Conservation (phyloP, 2,888 invertebrate genomes). For the Acanthopleura granulata region DNA sequence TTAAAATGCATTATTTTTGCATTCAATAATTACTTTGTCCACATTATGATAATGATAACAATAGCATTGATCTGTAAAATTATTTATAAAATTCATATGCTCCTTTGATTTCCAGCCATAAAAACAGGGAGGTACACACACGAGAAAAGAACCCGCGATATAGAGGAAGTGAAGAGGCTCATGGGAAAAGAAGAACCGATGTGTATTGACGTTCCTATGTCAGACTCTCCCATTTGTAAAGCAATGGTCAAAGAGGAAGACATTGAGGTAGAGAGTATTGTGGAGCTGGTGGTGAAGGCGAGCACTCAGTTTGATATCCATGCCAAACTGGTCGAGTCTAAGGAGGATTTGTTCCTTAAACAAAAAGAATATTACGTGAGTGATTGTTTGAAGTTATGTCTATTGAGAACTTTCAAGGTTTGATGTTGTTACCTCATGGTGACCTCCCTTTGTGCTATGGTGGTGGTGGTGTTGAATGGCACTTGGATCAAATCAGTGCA, state of each 20-base stretch:
- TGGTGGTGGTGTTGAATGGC: no score
- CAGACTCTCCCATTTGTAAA: not conserved
- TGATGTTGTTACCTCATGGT: no score
- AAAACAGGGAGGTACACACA: slow-evolving; percentile 67
- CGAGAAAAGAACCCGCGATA: slow-evolving; percentile 62
- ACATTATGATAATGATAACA: not conserved
- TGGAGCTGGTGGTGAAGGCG: slow-evolving; percentile 22
- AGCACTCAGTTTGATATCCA: slow-evolving; percentile 20
- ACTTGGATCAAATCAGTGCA: no score
- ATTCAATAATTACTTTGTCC: no score
- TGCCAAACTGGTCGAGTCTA: slow-evolving; percentile 27
- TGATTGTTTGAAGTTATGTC: not conserved
- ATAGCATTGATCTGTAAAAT: not conserved
- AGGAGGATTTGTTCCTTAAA: slow-evolving; percentile 23
- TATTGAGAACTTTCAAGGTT: no score
- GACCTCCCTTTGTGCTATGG: no score
- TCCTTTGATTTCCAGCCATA: slow-evolving; percentile 50
- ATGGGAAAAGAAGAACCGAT: slow-evolving; percentile 23
- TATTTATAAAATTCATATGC: not conserved
- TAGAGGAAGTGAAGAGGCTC: slow-evolving; percentile 59
- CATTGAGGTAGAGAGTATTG: slow-evolving; percentile 19
- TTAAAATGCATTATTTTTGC: no score
- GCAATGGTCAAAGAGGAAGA: not conserved
- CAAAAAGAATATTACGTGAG: slow-evolving; percentile 33
- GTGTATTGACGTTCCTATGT: not conserved